These are phyloP conservation scores for Papilio protenor DNA, from an alignment of 2,888 invertebrate species.

Conservation along the genomic window DNA sequence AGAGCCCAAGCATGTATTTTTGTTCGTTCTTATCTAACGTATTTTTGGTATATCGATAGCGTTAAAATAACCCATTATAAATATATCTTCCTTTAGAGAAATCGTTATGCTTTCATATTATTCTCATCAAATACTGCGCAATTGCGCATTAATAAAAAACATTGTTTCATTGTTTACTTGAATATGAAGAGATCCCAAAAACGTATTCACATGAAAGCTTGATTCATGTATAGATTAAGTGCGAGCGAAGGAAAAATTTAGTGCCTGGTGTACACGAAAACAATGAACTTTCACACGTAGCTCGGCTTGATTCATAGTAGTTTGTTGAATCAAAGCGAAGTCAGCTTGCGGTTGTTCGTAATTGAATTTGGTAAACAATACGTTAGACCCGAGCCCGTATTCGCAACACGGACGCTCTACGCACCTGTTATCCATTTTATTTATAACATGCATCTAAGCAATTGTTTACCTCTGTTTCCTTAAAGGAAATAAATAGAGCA, in stretches of 20 bases:
- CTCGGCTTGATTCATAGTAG: slow-evolving; percentile 73
- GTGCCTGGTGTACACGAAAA: slow-evolving; percentile 62
- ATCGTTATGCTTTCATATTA: slow-evolving; percentile 1
- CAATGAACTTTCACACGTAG: slow-evolving; percentile 80
- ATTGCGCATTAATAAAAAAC: background rate
- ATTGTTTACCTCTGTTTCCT: slow-evolving; percentile 17
- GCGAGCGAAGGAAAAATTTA: slow-evolving; percentile 54
- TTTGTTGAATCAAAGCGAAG: slow-evolving; percentile 74
- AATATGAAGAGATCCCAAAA: slow-evolving; percentile 25
- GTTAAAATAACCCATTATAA: background rate
- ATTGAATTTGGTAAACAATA: slow-evolving; percentile 82
- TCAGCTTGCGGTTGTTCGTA: slow-evolving; percentile 66
- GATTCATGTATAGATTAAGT: slow-evolving; percentile 48
- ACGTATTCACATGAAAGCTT: slow-evolving; percentile 41
- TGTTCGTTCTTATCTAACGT: background rate
- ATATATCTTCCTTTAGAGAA: slow-evolving; percentile 8
- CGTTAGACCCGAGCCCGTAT: slow-evolving; percentile 65
- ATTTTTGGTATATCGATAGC: background rate
- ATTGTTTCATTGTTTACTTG: slow-evolving; percentile 21
- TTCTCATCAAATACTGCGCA: slow-evolving; percentile 10
- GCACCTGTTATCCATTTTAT: slow-evolving; percentile 69
- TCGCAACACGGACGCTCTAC: slow-evolving; percentile 61
- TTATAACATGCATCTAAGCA: slow-evolving; percentile 48
- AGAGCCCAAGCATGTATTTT: background rate
- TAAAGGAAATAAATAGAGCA: background rate